Percentiles rank a stretch among this genome's conserved stretches.
phyloP scores from a whole-genome alignment of 2,797 vertebrate species.

The Danio aesculapii region DNA sequence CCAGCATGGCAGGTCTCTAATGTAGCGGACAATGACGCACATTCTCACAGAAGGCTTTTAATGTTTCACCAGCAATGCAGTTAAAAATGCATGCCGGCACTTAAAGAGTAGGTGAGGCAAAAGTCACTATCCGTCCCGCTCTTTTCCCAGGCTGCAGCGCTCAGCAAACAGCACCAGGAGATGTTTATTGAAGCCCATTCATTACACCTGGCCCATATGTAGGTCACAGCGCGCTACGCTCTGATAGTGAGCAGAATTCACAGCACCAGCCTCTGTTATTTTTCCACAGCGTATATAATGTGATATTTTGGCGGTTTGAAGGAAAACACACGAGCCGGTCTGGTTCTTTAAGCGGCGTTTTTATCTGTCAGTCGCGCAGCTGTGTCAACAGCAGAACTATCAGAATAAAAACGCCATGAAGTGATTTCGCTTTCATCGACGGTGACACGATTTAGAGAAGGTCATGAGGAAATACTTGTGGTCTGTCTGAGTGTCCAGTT shows the following conservation, averaged over 20 bases:
- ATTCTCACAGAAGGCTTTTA: slow-evolving; percentile 70
- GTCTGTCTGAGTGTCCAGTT: slow-evolving; percentile 27
- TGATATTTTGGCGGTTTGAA: slow-evolving; percentile 63
- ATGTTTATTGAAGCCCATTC: slow-evolving; percentile 53
- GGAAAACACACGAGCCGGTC: slow-evolving; percentile 71
- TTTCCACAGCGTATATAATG: slow-evolving; percentile 55
- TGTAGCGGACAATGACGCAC: slow-evolving; percentile 68
- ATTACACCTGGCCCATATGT: slow-evolving; percentile 44
- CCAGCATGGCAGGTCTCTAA: slow-evolving; percentile 50
- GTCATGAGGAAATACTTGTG: slow-evolving; percentile 29
- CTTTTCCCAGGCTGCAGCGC: slow-evolving; percentile 29
- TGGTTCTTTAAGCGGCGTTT: slow-evolving; percentile 73
- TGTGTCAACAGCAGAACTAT: slow-evolving; percentile 83
- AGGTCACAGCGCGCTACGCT: slow-evolving; percentile 48
- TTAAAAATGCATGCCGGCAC: slow-evolving; percentile 73
- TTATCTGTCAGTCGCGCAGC: slow-evolving; percentile 81
- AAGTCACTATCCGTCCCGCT: slow-evolving; percentile 32
- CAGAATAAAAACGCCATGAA: slow-evolving; percentile 58
- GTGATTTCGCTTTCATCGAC: slow-evolving; percentile 35
- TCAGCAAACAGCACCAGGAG: slow-evolving; percentile 44
- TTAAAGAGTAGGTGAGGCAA: slow-evolving; percentile 65
- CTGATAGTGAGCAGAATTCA: slow-evolving; percentile 48
- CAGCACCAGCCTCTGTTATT: slow-evolving; percentile 40
- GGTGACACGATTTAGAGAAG: slow-evolving; percentile 51
- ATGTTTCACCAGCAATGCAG: slow-evolving; percentile 75